Conservation (phyloP, 2,113 vertebrate genomes). For the Campylomormyrus tamandua region DNA sequence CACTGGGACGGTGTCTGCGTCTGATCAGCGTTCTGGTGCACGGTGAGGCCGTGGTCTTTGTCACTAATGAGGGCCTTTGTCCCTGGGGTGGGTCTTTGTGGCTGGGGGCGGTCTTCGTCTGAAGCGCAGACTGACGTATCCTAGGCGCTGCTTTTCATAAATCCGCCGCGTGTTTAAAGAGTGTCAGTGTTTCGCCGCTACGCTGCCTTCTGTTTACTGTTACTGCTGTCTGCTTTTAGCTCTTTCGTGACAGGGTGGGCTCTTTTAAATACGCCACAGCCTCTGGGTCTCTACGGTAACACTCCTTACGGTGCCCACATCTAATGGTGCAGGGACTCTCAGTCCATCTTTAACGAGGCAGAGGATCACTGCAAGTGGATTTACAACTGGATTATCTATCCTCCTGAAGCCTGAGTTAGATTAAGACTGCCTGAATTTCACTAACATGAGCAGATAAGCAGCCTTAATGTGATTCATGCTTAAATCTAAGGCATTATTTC, state of each 20-base stretch:
- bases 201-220: background rate
- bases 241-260: background rate
- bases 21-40: background rate
- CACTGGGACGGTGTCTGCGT: background rate
- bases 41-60: background rate
- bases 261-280: background rate
- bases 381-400: background rate
- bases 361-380: background rate
- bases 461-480: background rate
- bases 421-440: background rate
- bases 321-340: background rate
- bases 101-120: background rate
- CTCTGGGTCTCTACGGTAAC: background rate
- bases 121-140: background rate
- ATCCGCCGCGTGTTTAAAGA: background rate
- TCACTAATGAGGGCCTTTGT: background rate
- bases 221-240: background rate
- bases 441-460: background rate
- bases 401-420: background rate
- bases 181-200: background rate
- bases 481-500: background rate
- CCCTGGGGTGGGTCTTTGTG: background rate
- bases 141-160: background rate
- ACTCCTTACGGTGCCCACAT: background rate
- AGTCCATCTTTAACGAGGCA: background rate